Percentiles rank a stretch among this genome's conserved stretches.
phyloP scores from a whole-genome alignment of 2,797 vertebrate species.

The Mormyrus proboscirostris region DNA sequence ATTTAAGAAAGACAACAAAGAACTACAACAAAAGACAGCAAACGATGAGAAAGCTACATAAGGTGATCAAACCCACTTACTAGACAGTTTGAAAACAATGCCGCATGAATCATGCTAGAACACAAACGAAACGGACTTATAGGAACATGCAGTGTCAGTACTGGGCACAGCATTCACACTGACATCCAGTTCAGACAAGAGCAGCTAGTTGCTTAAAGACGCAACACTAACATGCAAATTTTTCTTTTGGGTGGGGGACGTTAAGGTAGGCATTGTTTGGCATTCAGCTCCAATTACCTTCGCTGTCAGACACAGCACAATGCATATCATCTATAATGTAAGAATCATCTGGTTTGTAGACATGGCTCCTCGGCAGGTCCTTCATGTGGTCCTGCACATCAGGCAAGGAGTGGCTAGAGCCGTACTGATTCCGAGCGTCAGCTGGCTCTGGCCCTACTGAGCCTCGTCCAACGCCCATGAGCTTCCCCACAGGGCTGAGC shows the following conservation, averaged over 20 bases:
- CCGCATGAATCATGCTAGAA: slow-evolving; percentile 28
- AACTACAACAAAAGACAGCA: slow-evolving; percentile 30
- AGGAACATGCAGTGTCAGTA: slow-evolving; percentile 68
- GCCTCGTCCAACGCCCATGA: slow-evolving; percentile 71
- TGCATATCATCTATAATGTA: slow-evolving; percentile 96
- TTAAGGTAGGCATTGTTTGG: slow-evolving; percentile 43
- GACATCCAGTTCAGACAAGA: slow-evolving; percentile 33
- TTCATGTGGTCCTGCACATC: slow-evolving; percentile 97
- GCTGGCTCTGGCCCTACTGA: slow-evolving; percentile 68
- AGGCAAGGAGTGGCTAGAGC: slow-evolving; percentile 97
- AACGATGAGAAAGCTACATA: slow-evolving; percentile 1
- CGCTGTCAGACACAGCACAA: slow-evolving; percentile 98
- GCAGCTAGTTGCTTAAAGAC: slow-evolving; percentile 36
- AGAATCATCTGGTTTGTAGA: slow-evolving; percentile 92
- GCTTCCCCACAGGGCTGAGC: slow-evolving; percentile 85
- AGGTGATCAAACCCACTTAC: slow-evolving; percentile 24
- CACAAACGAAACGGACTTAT: slow-evolving; percentile 37
- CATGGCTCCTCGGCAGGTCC: slow-evolving; percentile 88
- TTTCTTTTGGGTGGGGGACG: slow-evolving; percentile 37
- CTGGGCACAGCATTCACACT: slow-evolving; percentile 43
- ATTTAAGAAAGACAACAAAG: slow-evolving; percentile 24
- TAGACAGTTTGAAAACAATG: slow-evolving; percentile 9
- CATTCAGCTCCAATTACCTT: slow-evolving; percentile 96
- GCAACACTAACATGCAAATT: slow-evolving; percentile 58
- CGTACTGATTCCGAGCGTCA: slow-evolving; percentile 88